Percentiles rank a stretch among this genome's conserved stretches.
Conservation (phyloP, 2,797 vertebrate genomes). For the Austrolebias charrua region DNA sequence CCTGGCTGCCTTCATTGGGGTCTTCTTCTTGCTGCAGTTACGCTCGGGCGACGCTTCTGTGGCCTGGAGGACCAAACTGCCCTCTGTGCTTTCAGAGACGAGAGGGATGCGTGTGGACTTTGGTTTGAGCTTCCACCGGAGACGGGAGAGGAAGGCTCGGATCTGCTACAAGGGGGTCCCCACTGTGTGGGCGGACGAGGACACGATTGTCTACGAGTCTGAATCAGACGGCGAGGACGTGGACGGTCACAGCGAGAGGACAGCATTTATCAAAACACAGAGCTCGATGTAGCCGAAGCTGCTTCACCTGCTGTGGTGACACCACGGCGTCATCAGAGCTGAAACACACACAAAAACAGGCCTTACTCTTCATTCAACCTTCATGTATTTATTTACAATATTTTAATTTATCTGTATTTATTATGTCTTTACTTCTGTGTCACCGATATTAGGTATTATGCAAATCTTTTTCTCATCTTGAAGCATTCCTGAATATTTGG, state of each 20-base stretch:
- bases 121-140: conserved; percentile 74
- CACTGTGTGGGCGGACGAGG: conserved; percentile 92
- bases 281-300: conserved; percentile 84
- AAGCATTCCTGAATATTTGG: not conserved
- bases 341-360: conserved; percentile 22
- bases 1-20: conserved; percentile 81
- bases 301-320: conserved; percentile 15
- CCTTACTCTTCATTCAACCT: conserved; percentile 42
- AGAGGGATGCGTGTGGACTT: conserved; percentile 68
- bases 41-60: conserved; percentile 79
- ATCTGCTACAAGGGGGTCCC: conserved; percentile 94
- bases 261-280: conserved; percentile 95
- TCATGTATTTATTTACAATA: conserved; percentile 41
- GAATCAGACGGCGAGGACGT: conserved; percentile 91
- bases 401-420: conserved; percentile 10
- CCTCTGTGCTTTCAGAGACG: conserved; percentile 76
- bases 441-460: conserved; percentile 29
- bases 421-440: conserved; percentile 23
- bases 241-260: conserved; percentile 88
- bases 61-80: conserved; percentile 87
- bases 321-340: conserved; percentile 5
- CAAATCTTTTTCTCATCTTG: conserved; percentile 15
- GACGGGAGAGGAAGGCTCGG: conserved; percentile 76
- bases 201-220: conserved; percentile 77
- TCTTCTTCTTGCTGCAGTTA: conserved; percentile 90